Evolutionary conservation across 2,797 vertebrate genomes (phyloP).

Genomic region (Aphelocoma californica): DNA sequence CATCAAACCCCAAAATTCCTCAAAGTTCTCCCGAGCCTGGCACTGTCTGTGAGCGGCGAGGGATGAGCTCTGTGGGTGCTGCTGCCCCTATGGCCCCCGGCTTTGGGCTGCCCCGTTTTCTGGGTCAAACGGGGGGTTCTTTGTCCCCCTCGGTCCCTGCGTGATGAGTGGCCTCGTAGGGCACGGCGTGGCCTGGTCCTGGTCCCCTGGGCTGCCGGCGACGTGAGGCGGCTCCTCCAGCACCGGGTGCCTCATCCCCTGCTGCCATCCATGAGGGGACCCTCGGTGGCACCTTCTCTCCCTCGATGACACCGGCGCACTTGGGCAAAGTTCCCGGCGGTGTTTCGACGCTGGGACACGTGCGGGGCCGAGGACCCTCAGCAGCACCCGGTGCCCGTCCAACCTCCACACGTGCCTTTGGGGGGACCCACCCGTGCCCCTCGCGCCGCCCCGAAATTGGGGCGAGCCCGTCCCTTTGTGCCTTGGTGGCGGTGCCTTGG

Average conservation of each 20-base stretch:
- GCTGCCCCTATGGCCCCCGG: accelerated
- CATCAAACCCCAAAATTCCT: neutral
- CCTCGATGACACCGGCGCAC: neutral
- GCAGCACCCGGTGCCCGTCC: accelerated
- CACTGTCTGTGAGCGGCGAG: neutral
- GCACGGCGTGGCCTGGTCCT: neutral
- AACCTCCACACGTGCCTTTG: accelerated
- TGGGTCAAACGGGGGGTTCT: neutral
- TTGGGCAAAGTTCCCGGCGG: neutral
- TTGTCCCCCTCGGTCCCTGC: neutral
- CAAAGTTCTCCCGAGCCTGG: neutral
- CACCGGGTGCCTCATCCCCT: neutral
- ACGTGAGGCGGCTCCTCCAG: accelerated
- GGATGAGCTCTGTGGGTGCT: neutral
- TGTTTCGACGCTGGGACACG: accelerated
- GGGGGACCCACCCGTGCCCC: neutral
- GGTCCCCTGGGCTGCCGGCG: accelerated
- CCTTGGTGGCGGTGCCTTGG: neutral
- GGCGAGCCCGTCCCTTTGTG: slow-evolving; percentile 1
- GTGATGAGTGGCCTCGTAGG: accelerated
- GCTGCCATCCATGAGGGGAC: neutral
- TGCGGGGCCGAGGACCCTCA: accelerated
- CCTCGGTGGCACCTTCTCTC: neutral
- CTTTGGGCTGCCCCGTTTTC: neutral
- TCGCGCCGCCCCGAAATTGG: accelerated